phyloP scores from a whole-genome alignment of 2,888 invertebrate genomes.

The Glaucopsyche alexis region DNA sequence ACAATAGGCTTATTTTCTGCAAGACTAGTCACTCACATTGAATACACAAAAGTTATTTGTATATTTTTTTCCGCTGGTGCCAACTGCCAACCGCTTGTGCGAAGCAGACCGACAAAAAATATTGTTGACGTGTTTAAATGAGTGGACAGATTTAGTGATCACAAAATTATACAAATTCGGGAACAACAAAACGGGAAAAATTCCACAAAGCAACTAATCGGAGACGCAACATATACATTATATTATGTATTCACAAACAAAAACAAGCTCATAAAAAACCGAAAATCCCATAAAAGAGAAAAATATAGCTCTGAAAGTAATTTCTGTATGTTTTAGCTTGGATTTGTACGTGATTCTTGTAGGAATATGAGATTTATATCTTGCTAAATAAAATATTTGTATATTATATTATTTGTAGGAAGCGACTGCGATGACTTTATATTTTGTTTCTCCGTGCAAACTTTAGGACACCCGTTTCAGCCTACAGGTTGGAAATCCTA shows the following conservation, averaged over 20 bases:
- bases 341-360: background rate
- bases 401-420: too few species aligned
- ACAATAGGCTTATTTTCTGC: constrained; percentile 19
- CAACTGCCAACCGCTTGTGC: background rate
- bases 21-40: constrained; percentile 8
- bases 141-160: background rate
- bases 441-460: too few species aligned
- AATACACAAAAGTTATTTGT: background rate
- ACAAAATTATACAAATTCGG: background rate
- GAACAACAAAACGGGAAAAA: background rate
- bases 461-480: too few species aligned
- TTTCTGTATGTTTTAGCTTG: background rate
- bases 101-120: constrained; percentile 11
- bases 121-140: constrained; percentile 10
- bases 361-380: background rate
- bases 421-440: too few species aligned
- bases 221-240: background rate
- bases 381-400: background rate
- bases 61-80: background rate
- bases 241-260: background rate
- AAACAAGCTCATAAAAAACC: constrained; percentile 7
- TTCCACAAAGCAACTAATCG: background rate
- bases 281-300: constrained; percentile 5
- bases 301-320: constrained; percentile 1
- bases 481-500: too few species aligned